phyloP scores from a whole-genome alignment of 1,140 invertebrate genomes.

The Vanessa atalanta region DNA sequence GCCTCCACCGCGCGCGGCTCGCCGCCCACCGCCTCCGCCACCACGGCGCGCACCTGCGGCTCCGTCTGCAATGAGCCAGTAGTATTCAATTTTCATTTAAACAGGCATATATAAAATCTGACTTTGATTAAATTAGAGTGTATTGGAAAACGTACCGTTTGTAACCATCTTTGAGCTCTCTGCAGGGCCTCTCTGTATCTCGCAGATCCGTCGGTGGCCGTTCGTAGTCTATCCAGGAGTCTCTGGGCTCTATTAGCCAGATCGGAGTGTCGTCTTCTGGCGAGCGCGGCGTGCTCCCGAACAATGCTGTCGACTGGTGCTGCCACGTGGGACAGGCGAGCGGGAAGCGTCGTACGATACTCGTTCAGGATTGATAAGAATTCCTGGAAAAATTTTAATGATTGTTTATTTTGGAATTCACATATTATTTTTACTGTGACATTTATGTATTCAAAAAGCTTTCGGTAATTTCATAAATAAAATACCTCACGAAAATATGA shows the following conservation, averaged over 20 bases:
- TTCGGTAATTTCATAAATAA: no score
- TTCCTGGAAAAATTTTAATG: conserved; percentile 75
- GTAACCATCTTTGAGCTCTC: conserved; percentile 91
- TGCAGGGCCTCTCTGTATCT: conserved; percentile 92
- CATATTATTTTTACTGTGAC: no score
- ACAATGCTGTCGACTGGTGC: conserved; percentile 79
- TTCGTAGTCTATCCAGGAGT: conserved; percentile 88
- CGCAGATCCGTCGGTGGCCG: conserved; percentile 88
- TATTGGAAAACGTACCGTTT: conserved; percentile 77
- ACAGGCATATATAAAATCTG: no score
- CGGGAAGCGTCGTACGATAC: conserved; percentile 90
- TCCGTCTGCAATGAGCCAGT: conserved; percentile 80
- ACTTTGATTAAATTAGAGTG: not conserved
- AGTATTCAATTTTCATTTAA: no score
- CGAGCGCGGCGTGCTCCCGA: conserved; percentile 74
- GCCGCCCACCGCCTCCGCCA: conserved; percentile 91
- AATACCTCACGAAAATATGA: no score
- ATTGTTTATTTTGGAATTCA: no score
- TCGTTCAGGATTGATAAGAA: conserved; percentile 91
- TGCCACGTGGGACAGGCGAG: conserved; percentile 89
- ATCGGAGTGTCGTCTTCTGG: conserved; percentile 87
- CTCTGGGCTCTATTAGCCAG: conserved; percentile 90
- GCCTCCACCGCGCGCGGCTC: conserved; percentile 94
- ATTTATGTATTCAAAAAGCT: no score
- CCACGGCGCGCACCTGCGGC: conserved; percentile 86